Evolutionary conservation across 2,888 invertebrate species (phyloP).

Genomic region (Tetramorium bicarinatum): DNA sequence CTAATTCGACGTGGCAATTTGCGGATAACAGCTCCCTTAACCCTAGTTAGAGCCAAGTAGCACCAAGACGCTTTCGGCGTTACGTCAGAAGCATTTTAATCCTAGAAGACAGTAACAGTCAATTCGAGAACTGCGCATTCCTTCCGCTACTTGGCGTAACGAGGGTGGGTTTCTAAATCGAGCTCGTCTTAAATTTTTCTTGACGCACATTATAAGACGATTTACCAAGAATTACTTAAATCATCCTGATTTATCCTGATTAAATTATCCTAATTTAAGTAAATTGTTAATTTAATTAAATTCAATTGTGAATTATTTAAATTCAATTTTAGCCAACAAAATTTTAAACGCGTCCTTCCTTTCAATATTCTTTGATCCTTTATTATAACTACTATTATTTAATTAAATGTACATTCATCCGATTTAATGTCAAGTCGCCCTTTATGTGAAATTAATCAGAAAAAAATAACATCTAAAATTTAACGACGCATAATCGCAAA

Average conservation of each 20-base stretch:
- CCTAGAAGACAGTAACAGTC: neutral
- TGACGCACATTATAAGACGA: neutral
- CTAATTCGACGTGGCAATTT: slow-evolving; percentile 23
- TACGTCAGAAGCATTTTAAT: slow-evolving; percentile 29
- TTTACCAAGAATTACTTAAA: neutral
- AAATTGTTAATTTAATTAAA: no score
- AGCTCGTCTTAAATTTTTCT: neutral
- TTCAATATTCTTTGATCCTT: neutral
- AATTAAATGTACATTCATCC: neutral
- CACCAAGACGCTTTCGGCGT: neutral
- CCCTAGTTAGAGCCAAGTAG: neutral
- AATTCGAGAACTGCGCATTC: neutral
- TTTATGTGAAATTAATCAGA: neutral
- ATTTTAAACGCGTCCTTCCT: neutral
- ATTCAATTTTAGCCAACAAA: neutral
- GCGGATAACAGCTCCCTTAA: slow-evolving; percentile 23
- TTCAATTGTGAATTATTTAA: neutral
- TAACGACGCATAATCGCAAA: neutral
- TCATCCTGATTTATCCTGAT: no score
- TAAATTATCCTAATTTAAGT: no score
- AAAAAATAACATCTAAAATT: neutral
- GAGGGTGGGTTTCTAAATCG: neutral
- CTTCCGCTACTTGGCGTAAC: neutral
- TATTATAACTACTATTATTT: neutral
- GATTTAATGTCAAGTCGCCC: neutral